phyloP scores from a whole-genome alignment of 1,140 invertebrate species.

The Anastrepha obliqua region DNA sequence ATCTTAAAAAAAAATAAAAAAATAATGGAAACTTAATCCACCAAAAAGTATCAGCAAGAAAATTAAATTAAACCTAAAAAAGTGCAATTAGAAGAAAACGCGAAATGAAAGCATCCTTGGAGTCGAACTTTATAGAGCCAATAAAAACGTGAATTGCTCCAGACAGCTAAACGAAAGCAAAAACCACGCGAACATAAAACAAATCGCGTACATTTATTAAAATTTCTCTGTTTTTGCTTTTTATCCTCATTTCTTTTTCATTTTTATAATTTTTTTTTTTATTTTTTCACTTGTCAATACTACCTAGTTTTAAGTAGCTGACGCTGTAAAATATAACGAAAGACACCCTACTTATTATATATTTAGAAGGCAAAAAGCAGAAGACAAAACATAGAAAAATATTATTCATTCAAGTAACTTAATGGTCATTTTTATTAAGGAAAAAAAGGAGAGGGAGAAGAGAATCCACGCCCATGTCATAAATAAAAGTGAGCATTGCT shows the following conservation, averaged over 20 bases:
- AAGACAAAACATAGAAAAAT: background rate
- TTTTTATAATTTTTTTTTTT: too few relatives aligned
- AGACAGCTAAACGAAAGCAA: slow-evolving; percentile 13
- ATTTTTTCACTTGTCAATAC: too few relatives aligned
- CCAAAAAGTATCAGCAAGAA: background rate
- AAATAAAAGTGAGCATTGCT: background rate
- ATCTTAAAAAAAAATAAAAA: too few relatives aligned
- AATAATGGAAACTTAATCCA: background rate
- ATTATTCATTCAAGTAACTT: background rate
- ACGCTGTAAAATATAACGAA: too few relatives aligned
- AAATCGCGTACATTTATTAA: slow-evolving; percentile 16
- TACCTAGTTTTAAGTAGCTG: too few relatives aligned
- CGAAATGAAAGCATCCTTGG: background rate
- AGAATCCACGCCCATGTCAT: background rate
- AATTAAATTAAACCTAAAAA: background rate
- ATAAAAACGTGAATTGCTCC: background rate
- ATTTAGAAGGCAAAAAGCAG: background rate
- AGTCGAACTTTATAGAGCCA: background rate
- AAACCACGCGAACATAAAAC: background rate
- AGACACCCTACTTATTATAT: too few relatives aligned
- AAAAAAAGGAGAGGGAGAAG: background rate
- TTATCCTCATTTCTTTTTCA: background rate
- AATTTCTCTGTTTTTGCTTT: background rate
- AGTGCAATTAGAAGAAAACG: background rate
- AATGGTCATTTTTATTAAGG: background rate